phyloP scores from a whole-genome alignment of 2,113 vertebrate species.

The Pachypanchax playfairii region DNA sequence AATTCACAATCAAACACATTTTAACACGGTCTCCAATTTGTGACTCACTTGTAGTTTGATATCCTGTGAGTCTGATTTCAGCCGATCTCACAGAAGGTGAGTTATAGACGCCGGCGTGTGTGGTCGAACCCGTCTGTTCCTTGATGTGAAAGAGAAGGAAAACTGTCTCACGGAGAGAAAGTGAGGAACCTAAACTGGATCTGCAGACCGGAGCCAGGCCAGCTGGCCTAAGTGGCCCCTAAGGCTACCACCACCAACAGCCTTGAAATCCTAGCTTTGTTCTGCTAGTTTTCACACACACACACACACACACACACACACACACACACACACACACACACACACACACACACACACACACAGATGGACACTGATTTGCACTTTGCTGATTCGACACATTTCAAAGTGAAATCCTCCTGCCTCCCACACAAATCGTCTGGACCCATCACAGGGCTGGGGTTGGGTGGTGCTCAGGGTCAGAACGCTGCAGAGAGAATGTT shows the following conservation, averaged over 20 bases:
- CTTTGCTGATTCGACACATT: conserved; percentile 72
- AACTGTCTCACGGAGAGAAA: conserved; percentile 43
- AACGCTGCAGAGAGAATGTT: conserved; percentile 38
- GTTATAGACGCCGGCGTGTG: conserved; percentile 4
- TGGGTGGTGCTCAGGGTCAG: conserved; percentile 59
- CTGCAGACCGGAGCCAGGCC: conserved; percentile 57
- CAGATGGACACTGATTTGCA: conserved; percentile 53
- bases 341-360: conserved; percentile 34
- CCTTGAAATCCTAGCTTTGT: conserved; percentile 72
- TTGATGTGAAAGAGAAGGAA: conserved; percentile 31
- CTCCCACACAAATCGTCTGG: conserved; percentile 66
- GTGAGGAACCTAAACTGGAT: conserved; percentile 48
- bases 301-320: background rate
- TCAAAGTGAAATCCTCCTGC: conserved; percentile 65
- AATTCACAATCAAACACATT: background rate
- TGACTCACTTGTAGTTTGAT: conserved; percentile 17
- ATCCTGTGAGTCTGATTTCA: background rate
- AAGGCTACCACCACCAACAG: conserved; percentile 55
- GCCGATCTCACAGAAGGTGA: conserved; percentile 4
- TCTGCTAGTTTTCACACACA: conserved; percentile 61
- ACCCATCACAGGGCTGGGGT: conserved; percentile 49
- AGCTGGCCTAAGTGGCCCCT: conserved; percentile 58
- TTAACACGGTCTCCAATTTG: background rate
- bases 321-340: conserved; percentile 40
- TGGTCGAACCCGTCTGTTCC: conserved; percentile 29